Conservation (phyloP, 35 echinoderm and acorn worm genomes). For the Hemicentrotus pulcherrimus region DNA sequence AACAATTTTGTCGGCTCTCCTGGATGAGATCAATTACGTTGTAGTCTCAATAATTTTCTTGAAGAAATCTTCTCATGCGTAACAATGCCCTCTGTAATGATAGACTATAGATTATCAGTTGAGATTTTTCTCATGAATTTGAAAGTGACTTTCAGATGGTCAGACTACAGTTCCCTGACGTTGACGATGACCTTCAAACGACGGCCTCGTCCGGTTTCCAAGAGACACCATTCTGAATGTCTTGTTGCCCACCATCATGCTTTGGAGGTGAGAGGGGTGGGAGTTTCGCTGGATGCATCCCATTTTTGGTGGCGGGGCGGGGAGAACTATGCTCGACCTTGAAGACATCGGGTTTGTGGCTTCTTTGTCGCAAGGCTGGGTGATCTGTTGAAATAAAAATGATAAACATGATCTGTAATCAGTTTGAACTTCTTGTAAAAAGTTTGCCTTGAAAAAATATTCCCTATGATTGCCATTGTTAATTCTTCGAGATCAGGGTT, state of each 20-base stretch:
- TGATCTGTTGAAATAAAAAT: slow-evolving; percentile 56
- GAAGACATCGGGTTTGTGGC: slow-evolving; percentile 85
- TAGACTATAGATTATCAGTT: background rate
- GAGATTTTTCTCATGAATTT: background rate
- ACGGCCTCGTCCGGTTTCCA: slow-evolving; percentile 47
- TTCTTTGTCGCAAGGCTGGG: slow-evolving; percentile 61
- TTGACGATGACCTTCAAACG: background rate
- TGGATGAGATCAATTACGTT: background rate
- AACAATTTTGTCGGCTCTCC: background rate
- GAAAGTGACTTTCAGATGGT: background rate
- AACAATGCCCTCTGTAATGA: background rate
- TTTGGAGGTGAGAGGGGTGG: slow-evolving; percentile 27
- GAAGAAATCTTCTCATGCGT: background rate
- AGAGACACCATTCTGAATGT: background rate
- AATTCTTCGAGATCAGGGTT: too few relatives aligned
- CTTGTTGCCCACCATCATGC: background rate
- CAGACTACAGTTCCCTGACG: background rate
- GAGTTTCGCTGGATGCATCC: slow-evolving; percentile 38
- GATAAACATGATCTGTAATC: background rate
- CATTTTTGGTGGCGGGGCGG: slow-evolving; percentile 38
- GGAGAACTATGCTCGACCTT: slow-evolving; percentile 67
- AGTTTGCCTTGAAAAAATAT: background rate
- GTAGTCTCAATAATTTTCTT: background rate
- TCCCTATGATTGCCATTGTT: too few relatives aligned
- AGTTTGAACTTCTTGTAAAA: background rate